phyloP scores from a whole-genome alignment of 2,888 invertebrate species.

The Philereme transversata region DNA sequence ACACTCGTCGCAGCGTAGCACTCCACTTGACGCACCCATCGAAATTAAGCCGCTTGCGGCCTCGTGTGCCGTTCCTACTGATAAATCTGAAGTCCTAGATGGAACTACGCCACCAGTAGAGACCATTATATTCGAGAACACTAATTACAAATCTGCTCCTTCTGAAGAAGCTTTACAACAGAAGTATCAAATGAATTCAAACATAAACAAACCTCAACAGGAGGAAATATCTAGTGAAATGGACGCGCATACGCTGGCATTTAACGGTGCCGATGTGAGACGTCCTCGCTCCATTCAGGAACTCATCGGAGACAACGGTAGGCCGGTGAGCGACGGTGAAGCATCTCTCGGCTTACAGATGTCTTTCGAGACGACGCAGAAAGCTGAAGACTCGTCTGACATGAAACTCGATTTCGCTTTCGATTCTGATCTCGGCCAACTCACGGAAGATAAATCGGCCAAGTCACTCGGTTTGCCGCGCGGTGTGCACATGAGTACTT shows the following conservation, averaged over 20 bases:
- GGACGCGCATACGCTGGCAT: conserved; percentile 65
- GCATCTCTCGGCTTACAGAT: conserved; percentile 86
- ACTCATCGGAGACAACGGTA: conserved; percentile 68
- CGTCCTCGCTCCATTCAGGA: conserved; percentile 76
- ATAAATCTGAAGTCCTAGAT: conserved; percentile 86
- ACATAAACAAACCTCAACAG: conserved; percentile 71
- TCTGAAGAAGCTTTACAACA: conserved; percentile 87
- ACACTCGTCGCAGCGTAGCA: conserved; percentile 74
- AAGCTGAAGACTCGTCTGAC: conserved; percentile 91
- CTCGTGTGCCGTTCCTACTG: conserved; percentile 59
- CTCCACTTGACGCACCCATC: conserved; percentile 67
- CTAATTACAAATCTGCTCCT: conserved; percentile 92
- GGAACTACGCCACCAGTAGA: conserved; percentile 92
- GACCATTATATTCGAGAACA: conserved; percentile 96
- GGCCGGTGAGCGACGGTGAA: conserved; percentile 69
- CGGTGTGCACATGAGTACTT: conserved; percentile 85
- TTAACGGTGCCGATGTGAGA: conserved; percentile 73
- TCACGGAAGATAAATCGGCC: conserved; percentile 88
- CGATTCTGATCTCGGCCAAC: conserved; percentile 90
- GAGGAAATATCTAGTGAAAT: conserved; percentile 82
- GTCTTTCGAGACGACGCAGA: conserved; percentile 84
- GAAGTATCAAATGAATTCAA: conserved; percentile 81
- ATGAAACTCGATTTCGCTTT: conserved; percentile 97
- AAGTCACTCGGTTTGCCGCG: conserved; percentile 82
- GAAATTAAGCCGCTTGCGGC: conserved; percentile 61